These are phyloP conservation scores for Gorsachius goisagi DNA, from an alignment of 2,113 vertebrate species.

Conservation along the genomic window DNA sequence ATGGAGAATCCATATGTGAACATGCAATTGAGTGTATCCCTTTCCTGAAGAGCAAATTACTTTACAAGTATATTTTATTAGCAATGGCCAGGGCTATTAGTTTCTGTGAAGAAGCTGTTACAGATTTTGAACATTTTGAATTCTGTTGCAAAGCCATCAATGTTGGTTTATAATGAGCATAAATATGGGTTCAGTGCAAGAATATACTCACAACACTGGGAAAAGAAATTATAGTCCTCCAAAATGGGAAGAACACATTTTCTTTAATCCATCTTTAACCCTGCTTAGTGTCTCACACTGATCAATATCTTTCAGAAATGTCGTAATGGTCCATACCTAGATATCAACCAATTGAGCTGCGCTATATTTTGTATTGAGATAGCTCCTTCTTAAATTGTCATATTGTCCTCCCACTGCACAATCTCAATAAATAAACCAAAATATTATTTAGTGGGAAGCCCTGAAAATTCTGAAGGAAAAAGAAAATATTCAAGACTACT, in stretches of 20 bases:
- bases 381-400: not conserved
- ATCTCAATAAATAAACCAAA: not conserved
- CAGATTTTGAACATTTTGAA: not conserved
- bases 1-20: not conserved
- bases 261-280: not conserved
- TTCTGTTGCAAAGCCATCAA: not conserved
- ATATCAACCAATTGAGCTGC: not conserved
- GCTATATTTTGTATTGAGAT: not conserved
- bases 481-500: not conserved
- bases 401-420: not conserved
- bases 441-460: not conserved
- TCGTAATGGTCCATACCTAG: not conserved
- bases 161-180: not conserved
- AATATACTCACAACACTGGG: not conserved
- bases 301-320: not conserved
- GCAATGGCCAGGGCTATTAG: not conserved
- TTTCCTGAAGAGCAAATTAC: not conserved
- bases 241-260: not conserved
- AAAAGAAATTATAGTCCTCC: not conserved
- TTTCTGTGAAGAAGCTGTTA: not conserved
- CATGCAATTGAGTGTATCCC: accelerated
- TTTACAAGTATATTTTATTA: not conserved
- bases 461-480: not conserved
- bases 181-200: not conserved
- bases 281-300: not conserved